Base-by-base conservation (phyloP, 2,888 invertebrate genomes). In the Poecilus cupreus region DNA sequence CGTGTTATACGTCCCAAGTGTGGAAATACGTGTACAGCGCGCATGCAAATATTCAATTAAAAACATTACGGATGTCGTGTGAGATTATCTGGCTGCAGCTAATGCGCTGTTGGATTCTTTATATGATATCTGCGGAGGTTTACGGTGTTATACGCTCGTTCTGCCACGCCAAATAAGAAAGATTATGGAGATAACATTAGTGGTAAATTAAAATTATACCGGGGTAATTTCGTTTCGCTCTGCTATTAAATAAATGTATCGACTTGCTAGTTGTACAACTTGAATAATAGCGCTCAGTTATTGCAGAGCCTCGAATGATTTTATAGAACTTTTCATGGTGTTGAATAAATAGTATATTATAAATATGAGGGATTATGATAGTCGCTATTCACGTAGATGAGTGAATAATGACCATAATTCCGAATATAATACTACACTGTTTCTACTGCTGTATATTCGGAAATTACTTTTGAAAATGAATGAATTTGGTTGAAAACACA, bases 41-140 rank as follows among this genome's bases (percentile, higher is more conserved):
- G 39, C 32, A 68, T 68, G 64, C 37, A 68, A 68, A 68, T 68
- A 68, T 68, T 68, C 64, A 68, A 68, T 68, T 68, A 68, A 68
- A 68, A 68, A 68, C 37, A 68, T 68, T 68, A 68, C 32, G 64
- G 18, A 37, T 68, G 64, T 51, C 51, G 51, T 18, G 32, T 13
- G 6, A 37, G 64, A 68, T 68, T 68, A 68, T 32, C 64, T 13
- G 4, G 51, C 43, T 18, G 20, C 51, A 51, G 13, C 32, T 32
- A 37, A 8, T 5, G 37, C 13, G 64, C n/a, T 68, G 18, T 68
- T 6, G 37, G 16, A 37, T 37, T 37, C 64, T 68, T 68, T 37
- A 68, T 68, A 13, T 3, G 24, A 60, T 60, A 22, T 26, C 1
- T 3, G 5, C 24, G n/a, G 1, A 22, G 60, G 24, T 60, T 60